Evolutionary conservation across 2,888 invertebrate genomes (phyloP), one percentile per base, ranked within the genome.

Genomic region (Hydraecia micacea): DNA sequence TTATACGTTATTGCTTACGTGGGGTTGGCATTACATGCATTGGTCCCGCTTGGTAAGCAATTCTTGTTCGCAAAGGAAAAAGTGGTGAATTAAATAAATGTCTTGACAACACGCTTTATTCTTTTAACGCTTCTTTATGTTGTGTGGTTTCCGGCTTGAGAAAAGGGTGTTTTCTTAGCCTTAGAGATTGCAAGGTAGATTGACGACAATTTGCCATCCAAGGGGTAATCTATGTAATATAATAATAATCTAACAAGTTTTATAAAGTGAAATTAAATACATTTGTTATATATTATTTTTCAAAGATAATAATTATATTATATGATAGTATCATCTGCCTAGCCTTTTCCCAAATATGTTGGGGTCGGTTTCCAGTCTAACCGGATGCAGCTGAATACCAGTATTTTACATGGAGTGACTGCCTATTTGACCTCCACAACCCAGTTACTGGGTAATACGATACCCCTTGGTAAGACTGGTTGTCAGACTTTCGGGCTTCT

Each of bases 1-100:
- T 75, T 83, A 72, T 80, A 68, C 83, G 70, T 83, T 83, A 83
- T 80, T 80, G 81, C 71, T 83, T 84, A 84, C 85, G 85, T 80
- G 84, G 68, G 73, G 66, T 67, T 21, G 80, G 11, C 39, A 46
- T 79, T 66, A 84, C 62, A 79, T 80, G 80, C 81, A 75, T 75
- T 68, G 85, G 81, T 72, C 58, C 65, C 69, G 84, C 58, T 75
- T 80, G 75, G 75, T 75, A 72, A 83, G 81, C 80, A 80, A 84
- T 83, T 80, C 70, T 46, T 62, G 74, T 55, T 63, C 71, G 36
- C 36, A 74, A 71, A 80, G 67, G 79, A 75, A 82, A 82, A 84
- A 60, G 52, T 58, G 79, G 73, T 52, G 73, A 60, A 81, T 69
- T 83, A 81, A 83, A 84, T 70, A 73, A 79, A 84, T 79, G n/a